phyloP scores from a whole-genome alignment of 2,113 vertebrate species.

The Tetrao urogallus region DNA sequence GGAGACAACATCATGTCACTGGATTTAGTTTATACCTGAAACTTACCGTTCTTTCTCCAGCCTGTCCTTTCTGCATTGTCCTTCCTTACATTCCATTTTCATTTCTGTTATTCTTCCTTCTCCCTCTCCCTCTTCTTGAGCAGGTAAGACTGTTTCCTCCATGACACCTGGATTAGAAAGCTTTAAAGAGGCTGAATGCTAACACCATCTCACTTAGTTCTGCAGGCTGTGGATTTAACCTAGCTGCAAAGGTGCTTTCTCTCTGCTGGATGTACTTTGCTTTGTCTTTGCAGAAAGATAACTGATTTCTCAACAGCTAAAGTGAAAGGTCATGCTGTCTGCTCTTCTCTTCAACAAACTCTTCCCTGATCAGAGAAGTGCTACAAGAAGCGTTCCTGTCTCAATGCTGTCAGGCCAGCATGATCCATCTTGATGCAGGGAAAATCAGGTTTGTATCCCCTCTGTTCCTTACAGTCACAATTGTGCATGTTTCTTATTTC shows the following conservation, averaged over 20 bases:
- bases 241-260: constrained; percentile 36
- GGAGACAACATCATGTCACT: neutral
- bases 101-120: neutral
- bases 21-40: neutral
- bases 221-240: constrained; percentile 22
- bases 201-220: constrained; percentile 44
- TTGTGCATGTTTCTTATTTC: too few species aligned
- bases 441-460: neutral
- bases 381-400: neutral
- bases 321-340: neutral
- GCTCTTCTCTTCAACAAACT: neutral
- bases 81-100: neutral
- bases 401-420: neutral
- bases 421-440: neutral
- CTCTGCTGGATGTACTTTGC: neutral
- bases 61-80: neutral
- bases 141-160: neutral
- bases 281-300: neutral
- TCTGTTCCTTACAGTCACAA: neutral
- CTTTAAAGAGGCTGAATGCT: constrained; percentile 35
- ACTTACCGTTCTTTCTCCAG: neutral
- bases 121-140: neutral
- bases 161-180: constrained; percentile 43
- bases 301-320: neutral
- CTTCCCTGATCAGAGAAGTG: neutral